A percentile compares a stretch with the other conserved stretches of the same genome.
Conservation (phyloP, 1,140 invertebrate genomes). For the Sinonovacula constricta region DNA sequence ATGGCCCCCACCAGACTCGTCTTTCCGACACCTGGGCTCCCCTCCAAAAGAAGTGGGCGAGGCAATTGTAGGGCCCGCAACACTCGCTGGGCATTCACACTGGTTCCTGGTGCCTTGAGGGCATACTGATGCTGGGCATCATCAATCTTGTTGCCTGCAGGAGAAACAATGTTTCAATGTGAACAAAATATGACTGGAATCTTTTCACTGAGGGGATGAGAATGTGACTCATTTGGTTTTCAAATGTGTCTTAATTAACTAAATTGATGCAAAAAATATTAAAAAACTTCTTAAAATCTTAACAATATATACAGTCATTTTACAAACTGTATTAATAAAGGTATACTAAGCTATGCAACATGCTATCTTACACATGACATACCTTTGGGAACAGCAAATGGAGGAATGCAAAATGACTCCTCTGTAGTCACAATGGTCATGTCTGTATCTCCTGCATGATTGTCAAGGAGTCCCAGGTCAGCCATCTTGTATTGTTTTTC, state of each 20-base stretch:
- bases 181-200: too few relatives aligned
- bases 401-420: slow-evolving; percentile 74
- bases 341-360: too few relatives aligned
- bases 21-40: slow-evolving; percentile 98
- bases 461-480: slow-evolving; percentile 61
- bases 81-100: slow-evolving; percentile 89
- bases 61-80: slow-evolving; percentile 91
- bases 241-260: too few relatives aligned
- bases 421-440: slow-evolving; percentile 41
- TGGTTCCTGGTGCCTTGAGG: slow-evolving; percentile 88
- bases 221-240: too few relatives aligned
- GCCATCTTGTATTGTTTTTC: slow-evolving; percentile 56
- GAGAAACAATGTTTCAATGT: too few relatives aligned
- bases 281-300: too few relatives aligned
- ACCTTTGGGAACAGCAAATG: slow-evolving; percentile 78
- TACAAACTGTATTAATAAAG: too few relatives aligned
- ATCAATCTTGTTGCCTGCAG: slow-evolving; percentile 1
- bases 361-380: too few relatives aligned
- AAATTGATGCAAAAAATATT: too few relatives aligned
- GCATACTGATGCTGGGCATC: slow-evolving; percentile 60
- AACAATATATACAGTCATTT: too few relatives aligned
- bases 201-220: too few relatives aligned
- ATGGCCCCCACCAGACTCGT: slow-evolving; percentile 96
- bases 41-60: slow-evolving; percentile 95
- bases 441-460: slow-evolving; percentile 15